A percentile compares a stretch with the other conserved stretches of the same genome.
Conservation (phyloP, 1,140 invertebrate genomes). For the Zophobas morio region DNA sequence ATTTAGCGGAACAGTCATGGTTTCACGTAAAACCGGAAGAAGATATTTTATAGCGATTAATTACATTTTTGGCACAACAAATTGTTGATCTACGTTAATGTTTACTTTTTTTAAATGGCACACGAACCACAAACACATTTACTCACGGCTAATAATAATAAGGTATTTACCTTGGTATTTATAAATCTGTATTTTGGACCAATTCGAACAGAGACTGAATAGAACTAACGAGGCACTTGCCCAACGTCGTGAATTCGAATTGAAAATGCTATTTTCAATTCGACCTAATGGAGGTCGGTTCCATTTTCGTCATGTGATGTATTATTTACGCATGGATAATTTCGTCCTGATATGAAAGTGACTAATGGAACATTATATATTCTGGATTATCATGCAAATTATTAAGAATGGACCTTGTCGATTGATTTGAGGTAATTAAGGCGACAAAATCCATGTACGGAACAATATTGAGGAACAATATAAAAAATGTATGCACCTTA, state of each 20-base stretch:
- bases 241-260: no score
- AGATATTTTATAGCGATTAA: conserved; percentile 8
- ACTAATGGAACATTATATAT: no score
- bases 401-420: no score
- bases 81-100: conserved; percentile 2
- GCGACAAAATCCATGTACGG: no score
- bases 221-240: no score
- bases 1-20: conserved; percentile 12
- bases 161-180: conserved; percentile 18
- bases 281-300: no score
- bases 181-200: conserved; percentile 13
- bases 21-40: conserved; percentile 33
- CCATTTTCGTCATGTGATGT: no score
- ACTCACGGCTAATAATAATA: conserved; percentile 20
- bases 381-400: no score
- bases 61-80: conserved; percentile 18
- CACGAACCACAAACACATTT: conserved; percentile 16
- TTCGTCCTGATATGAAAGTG: no score
- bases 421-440: no score
- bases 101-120: conserved; percentile 4
- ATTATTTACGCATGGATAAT: no score
- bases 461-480: background rate
- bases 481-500: background rate
- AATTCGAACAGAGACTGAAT: background rate
- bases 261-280: no score